Conservation (phyloP, 2,797 vertebrate genomes). For the Labeo calbasu region DNA sequence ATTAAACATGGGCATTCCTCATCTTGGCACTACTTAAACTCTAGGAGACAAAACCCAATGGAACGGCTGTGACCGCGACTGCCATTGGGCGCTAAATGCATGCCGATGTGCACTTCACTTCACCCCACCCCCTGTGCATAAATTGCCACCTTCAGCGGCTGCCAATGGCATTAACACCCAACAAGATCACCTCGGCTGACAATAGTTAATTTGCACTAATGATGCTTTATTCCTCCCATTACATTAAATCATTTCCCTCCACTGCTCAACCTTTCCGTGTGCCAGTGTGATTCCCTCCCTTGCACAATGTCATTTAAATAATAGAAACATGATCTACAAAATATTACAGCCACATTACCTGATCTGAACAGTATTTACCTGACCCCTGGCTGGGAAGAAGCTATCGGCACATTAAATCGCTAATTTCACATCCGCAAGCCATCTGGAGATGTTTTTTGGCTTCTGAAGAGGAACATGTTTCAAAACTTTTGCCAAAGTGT, state of each 20-base stretch:
- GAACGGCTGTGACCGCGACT: slow-evolving; percentile 54
- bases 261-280: slow-evolving; percentile 27
- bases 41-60: slow-evolving; percentile 57
- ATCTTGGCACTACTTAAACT: slow-evolving; percentile 64
- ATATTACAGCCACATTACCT: slow-evolving; percentile 54
- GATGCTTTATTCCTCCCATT: slow-evolving; percentile 85
- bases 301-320: slow-evolving; percentile 58
- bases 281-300: slow-evolving; percentile 57
- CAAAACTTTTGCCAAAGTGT: slow-evolving; percentile 39
- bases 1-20: slow-evolving; percentile 79
- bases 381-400: slow-evolving; percentile 54
- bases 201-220: slow-evolving; percentile 88
- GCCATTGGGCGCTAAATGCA: slow-evolving; percentile 62
- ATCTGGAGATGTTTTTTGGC: slow-evolving; percentile 23
- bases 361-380: slow-evolving; percentile 61
- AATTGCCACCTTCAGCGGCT: slow-evolving; percentile 79
- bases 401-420: slow-evolving; percentile 45
- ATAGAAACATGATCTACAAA: slow-evolving; percentile 59
- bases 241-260: slow-evolving; percentile 80
- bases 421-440: slow-evolving; percentile 39
- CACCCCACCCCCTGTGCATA: slow-evolving; percentile 69
- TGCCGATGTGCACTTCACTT: slow-evolving; percentile 63
- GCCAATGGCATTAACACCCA: slow-evolving; percentile 76
- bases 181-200: slow-evolving; percentile 84
- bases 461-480: slow-evolving; percentile 19